Percentiles rank a stretch among this genome's conserved stretches.
Conservation (phyloP, 2,113 vertebrate species). For the Solenodon paradoxus region DNA sequence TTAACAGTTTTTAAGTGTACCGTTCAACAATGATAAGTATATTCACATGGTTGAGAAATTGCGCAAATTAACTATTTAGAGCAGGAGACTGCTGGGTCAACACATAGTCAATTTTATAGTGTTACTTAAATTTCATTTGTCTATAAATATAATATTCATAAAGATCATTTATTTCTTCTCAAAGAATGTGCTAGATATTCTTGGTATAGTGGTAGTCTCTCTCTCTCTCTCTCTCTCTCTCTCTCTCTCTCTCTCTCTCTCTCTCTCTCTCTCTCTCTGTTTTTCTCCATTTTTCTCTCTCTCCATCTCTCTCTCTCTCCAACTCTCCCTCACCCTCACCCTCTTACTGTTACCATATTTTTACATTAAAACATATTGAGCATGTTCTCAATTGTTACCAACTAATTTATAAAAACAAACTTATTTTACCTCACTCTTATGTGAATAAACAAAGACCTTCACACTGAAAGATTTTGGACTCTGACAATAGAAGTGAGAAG, state of each 20-base stretch:
- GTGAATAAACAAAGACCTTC: not conserved
- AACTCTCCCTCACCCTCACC: not conserved
- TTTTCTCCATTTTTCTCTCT: not conserved
- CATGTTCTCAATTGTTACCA: not conserved
- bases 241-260: not conserved
- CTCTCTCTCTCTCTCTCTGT: not conserved
- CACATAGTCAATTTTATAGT: not conserved
- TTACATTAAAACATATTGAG: not conserved
- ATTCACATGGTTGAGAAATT: not conserved
- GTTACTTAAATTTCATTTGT: not conserved
- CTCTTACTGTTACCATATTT: not conserved
- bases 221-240: not conserved
- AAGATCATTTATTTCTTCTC: not conserved
- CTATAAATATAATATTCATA: not conserved
- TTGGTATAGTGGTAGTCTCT: not conserved
- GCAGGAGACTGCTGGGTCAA: not conserved
- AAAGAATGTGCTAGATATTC: not conserved
- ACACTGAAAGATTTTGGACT: not conserved
- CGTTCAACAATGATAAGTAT: not conserved
- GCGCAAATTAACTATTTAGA: not conserved
- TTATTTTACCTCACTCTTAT: not conserved
- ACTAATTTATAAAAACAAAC: not conserved
- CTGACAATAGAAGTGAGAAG: not conserved
- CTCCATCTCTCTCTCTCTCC: not conserved
- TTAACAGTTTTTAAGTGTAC: too few relatives aligned